A percentile compares a stretch with the other conserved stretches of the same genome.
These are phyloP conservation scores for Zaprionus lachaisei DNA, from an alignment of 1,140 invertebrate genomes.

Conservation along the genomic window DNA sequence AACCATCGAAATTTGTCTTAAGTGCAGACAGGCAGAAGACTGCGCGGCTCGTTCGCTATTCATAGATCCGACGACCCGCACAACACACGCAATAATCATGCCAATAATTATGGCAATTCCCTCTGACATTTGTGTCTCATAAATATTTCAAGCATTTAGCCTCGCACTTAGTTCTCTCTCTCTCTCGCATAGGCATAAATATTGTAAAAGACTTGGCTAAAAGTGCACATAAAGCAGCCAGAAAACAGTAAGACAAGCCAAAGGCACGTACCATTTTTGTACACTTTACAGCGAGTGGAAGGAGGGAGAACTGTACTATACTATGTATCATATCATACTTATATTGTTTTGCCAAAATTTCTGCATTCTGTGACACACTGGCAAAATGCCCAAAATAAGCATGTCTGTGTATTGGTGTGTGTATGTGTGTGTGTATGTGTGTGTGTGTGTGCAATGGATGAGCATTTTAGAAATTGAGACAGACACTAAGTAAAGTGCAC, in stretches of 20 bases:
- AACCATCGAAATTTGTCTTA: conserved; percentile 57
- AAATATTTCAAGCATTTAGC: conserved; percentile 60
- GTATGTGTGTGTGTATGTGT: conserved; percentile 5
- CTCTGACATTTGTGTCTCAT: conserved; percentile 65
- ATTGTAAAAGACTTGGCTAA: conserved; percentile 18
- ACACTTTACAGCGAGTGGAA: neutral
- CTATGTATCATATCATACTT: conserved; percentile 38
- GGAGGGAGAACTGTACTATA: neutral
- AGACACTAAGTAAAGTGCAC: conserved; percentile 34
- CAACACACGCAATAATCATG: conserved; percentile 55
- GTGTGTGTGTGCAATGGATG: conserved; percentile 29
- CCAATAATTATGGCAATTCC: conserved; percentile 77
- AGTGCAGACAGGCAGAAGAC: conserved; percentile 68
- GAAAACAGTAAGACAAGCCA: conserved; percentile 12
- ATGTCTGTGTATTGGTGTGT: conserved; percentile 12
- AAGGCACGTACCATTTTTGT: conserved; percentile 29
- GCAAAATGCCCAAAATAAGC: conserved; percentile 45
- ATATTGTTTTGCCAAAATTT: conserved; percentile 34
- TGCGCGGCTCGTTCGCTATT: conserved; percentile 34
- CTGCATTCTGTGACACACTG: conserved; percentile 42
- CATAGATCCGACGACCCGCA: conserved; percentile 18
- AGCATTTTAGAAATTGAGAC: conserved; percentile 41
- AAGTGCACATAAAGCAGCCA: conserved; percentile 32
- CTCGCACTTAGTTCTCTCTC: conserved; percentile 1
- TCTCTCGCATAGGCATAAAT: conserved; percentile 42